These are phyloP conservation scores for Diplolepis rosae DNA, from an alignment of 2,888 invertebrate genomes.

Conservation along the genomic window DNA sequence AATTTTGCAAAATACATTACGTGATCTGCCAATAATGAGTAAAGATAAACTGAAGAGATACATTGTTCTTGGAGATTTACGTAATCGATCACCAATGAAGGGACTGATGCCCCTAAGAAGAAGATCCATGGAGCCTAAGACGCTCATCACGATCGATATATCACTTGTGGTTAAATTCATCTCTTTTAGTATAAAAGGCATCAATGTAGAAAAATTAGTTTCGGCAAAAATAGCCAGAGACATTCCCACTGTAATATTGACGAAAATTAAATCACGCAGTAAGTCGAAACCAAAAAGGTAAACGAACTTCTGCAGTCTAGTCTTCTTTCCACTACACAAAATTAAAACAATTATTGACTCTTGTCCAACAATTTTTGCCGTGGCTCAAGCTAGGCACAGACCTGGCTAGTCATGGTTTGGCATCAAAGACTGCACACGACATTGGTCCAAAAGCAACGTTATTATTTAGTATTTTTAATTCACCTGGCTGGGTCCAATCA, in stretches of 20 bases:
- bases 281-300: conserved; percentile 80
- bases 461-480: too few species aligned
- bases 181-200: conserved; percentile 81
- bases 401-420: too few species aligned
- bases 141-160: conserved; percentile 80
- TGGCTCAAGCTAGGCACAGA: too few species aligned
- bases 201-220: conserved; percentile 80
- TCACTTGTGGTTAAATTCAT: conserved; percentile 77
- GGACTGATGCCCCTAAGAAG: conserved; percentile 79
- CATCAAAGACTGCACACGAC: too few species aligned
- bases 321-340: background rate
- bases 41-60: conserved; percentile 78
- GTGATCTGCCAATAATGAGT: conserved; percentile 78
- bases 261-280: conserved; percentile 80
- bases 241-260: conserved; percentile 81
- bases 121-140: conserved; percentile 77
- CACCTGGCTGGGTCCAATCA: too few species aligned
- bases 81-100: conserved; percentile 80
- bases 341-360: background rate
- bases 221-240: conserved; percentile 82
- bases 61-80: conserved; percentile 79
- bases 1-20: too few species aligned
- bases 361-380: too few species aligned
- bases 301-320: conserved; percentile 68
- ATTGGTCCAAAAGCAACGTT: too few species aligned